phyloP scores from a whole-genome alignment of 2,113 vertebrate species.

The Pterocles gutturalis region DNA sequence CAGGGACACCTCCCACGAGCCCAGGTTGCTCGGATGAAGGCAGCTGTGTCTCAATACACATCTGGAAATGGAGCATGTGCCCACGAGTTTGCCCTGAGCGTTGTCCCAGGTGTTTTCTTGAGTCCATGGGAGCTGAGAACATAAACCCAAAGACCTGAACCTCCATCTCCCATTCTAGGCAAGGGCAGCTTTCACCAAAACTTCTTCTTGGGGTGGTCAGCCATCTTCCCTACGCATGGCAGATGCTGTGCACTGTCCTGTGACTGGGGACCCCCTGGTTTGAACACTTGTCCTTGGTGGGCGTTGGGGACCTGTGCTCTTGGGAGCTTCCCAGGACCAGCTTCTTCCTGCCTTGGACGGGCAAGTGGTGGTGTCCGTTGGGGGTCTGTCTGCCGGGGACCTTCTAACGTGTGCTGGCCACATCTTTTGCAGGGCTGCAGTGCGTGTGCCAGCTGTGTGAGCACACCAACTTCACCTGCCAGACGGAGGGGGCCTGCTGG shows the following conservation, averaged over 20 bases:
- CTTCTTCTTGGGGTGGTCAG: too few relatives aligned
- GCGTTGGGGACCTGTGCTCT: not conserved
- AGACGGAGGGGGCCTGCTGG: conserved; percentile 94
- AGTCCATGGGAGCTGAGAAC: not conserved
- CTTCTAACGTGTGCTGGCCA: not conserved
- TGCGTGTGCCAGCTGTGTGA: conserved; percentile 93
- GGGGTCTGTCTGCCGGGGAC: accelerated
- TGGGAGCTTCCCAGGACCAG: accelerated
- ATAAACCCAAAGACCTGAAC: not conserved
- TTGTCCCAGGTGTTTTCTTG: not conserved
- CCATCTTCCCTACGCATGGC: accelerated
- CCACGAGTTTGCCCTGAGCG: accelerated
- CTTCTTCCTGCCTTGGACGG: not conserved
- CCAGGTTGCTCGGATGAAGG: too few relatives aligned
- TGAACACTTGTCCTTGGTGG: accelerated
- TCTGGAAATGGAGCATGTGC: accelerated
- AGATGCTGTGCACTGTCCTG: accelerated
- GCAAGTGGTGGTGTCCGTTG: too few relatives aligned
- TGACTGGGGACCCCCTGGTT: not conserved
- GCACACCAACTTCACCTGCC: conserved; percentile 90
- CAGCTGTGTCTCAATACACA: not conserved
- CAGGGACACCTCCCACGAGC: too few relatives aligned
- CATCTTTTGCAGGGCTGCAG: conserved; percentile 83
- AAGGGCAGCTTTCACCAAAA: not conserved
- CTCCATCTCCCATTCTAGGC: accelerated